A percentile compares a stretch with the other conserved stretches of the same genome.
Conservation (phyloP, 2,113 vertebrate species). For the Athene noctua region DNA sequence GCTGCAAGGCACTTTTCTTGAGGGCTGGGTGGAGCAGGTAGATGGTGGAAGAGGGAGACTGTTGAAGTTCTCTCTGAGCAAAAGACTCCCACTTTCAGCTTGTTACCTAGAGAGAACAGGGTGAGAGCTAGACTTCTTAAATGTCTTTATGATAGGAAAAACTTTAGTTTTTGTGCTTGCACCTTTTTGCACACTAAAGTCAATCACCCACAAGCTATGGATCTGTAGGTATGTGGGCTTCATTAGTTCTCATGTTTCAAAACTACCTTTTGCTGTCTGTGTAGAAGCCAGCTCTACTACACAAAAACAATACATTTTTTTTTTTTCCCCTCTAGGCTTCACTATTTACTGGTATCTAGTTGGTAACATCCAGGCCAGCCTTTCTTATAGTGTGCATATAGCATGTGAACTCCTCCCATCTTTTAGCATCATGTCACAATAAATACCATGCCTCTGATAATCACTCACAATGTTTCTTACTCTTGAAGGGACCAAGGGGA, state of each 20-base stretch:
- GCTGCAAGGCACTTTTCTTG: not conserved
- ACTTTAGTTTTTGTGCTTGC: not conserved
- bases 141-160: not conserved
- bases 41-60: not conserved
- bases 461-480: not conserved
- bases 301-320: not conserved
- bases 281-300: not conserved
- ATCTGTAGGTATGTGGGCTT: not conserved
- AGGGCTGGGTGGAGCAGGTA: not conserved
- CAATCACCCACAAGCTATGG: accelerated
- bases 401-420: not conserved
- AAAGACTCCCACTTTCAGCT: not conserved
- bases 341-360: not conserved
- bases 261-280: not conserved
- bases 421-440: not conserved
- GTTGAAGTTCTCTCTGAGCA: not conserved
- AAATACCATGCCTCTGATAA: not conserved
- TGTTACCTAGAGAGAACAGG: not conserved
- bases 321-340: not conserved
- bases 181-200: not conserved
- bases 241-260: not conserved
- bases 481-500: not conserved
- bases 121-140: not conserved
- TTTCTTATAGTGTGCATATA: not conserved
- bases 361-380: not conserved